Evolutionary conservation across 1,140 invertebrate species (phyloP).

Genomic region (Cydia amplana): DNA sequence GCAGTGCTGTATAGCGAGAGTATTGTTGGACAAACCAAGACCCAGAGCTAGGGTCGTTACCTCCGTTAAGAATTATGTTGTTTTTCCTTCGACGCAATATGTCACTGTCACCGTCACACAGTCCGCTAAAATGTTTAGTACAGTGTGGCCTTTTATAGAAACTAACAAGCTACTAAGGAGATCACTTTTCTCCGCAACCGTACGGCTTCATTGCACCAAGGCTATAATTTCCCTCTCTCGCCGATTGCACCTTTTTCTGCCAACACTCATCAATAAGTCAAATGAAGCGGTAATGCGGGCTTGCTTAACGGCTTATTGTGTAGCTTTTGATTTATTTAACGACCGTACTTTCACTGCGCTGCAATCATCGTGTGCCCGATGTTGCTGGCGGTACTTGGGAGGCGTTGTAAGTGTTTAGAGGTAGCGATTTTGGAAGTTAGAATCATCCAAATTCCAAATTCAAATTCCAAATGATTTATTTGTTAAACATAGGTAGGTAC

Average conservation of each 20-base stretch:
- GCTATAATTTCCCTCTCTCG: background rate
- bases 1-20: too few species aligned
- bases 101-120: too few species aligned
- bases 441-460: too few species aligned
- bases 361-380: constrained; percentile 36
- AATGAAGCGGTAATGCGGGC: constrained; percentile 53
- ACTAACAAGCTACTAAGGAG: background rate
- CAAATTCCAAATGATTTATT: too few species aligned
- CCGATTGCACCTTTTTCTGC: constrained; percentile 34
- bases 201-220: background rate
- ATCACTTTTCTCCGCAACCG: constrained; percentile 3
- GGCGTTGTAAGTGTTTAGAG: constrained; percentile 10
- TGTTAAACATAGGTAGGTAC: too few species aligned
- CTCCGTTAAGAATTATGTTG: too few species aligned
- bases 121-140: too few species aligned
- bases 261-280: constrained; percentile 47
- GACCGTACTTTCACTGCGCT: constrained; percentile 51
- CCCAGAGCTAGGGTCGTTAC: too few species aligned
- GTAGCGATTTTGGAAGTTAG: background rate
- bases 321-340: constrained; percentile 55
- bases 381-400: constrained; percentile 36
- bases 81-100: too few species aligned
- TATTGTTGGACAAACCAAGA: too few species aligned
- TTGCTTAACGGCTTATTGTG: constrained; percentile 52
- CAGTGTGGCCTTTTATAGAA: too few species aligned